A percentile compares a stretch with the other conserved stretches of the same genome.
phyloP scores from a whole-genome alignment of 2,888 invertebrate species.

The Neoscelio sp. region DNA sequence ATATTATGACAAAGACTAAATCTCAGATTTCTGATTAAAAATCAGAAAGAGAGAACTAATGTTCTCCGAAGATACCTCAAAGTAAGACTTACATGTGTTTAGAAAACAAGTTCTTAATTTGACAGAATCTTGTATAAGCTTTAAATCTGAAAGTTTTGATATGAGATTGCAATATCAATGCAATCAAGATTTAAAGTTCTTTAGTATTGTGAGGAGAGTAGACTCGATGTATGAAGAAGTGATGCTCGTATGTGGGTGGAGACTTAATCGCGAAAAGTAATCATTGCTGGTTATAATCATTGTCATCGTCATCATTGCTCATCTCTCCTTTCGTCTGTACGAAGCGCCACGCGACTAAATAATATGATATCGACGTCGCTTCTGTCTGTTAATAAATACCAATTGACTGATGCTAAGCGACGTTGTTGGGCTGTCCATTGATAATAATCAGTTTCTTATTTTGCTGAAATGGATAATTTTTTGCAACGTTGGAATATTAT shows the following conservation, averaged over 20 bases:
- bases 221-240: neutral
- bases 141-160: no score
- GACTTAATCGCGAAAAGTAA: slow-evolving; percentile 39
- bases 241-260: slow-evolving; percentile 28
- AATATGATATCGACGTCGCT: slow-evolving; percentile 14
- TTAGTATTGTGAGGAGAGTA: neutral
- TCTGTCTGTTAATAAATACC: neutral
- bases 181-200: slow-evolving; percentile 8
- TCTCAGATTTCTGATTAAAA: neutral
- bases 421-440: no score
- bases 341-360: slow-evolving; percentile 39
- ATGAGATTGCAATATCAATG: slow-evolving; percentile 7
- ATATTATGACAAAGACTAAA: no score
- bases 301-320: slow-evolving; percentile 22
- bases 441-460: no score
- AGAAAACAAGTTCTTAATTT: no score
- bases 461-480: no score
- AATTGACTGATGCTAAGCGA: slow-evolving; percentile 3
- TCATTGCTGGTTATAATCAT: slow-evolving; percentile 36
- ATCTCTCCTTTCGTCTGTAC: neutral
- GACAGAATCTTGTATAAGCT: no score
- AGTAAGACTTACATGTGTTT: no score
- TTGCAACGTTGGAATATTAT: no score
- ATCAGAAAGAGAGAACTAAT: no score
- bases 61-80: no score